These are phyloP conservation scores for Sylvia atricapilla DNA, from an alignment of 2,113 vertebrate genomes.

Conservation along the genomic window DNA sequence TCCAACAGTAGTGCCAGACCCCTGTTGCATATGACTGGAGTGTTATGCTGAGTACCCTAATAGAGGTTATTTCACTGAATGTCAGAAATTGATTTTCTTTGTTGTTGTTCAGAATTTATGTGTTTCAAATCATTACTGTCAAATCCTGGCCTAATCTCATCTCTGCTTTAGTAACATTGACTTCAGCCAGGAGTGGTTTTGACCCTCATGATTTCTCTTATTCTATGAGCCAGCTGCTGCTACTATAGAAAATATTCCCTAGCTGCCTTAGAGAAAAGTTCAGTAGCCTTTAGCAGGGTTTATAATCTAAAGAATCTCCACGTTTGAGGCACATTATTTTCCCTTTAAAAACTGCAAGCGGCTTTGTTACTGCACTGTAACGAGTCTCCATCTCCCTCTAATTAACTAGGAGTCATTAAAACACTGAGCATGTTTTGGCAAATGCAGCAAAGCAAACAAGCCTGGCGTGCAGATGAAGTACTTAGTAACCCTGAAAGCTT, in stretches of 20 bases:
- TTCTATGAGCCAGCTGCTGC: background rate
- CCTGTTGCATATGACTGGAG: background rate
- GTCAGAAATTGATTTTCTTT: background rate
- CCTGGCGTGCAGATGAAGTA: conserved; percentile 35
- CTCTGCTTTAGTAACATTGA: background rate
- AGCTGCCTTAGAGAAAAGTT: background rate
- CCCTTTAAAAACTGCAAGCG: conserved; percentile 13
- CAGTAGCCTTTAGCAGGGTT: background rate
- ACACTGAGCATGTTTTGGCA: conserved; percentile 49
- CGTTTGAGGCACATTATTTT: background rate
- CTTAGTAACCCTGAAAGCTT: conserved; percentile 15
- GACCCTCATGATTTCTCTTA: background rate
- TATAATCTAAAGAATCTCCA: background rate
- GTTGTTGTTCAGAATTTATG: background rate
- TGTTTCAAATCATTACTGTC: background rate
- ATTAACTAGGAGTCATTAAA: conserved; percentile 51
- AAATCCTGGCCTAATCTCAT: background rate
- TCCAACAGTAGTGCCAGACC: background rate
- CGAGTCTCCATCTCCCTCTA: background rate
- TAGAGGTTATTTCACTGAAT: background rate
- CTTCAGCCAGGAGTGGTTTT: background rate
- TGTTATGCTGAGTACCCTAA: background rate
- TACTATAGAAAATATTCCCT: background rate
- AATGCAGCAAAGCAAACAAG: conserved; percentile 22
- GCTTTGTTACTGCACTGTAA: background rate